Evolutionary conservation across 2,113 vertebrate species (phyloP).

Genomic region (Irena cyanogastra): DNA sequence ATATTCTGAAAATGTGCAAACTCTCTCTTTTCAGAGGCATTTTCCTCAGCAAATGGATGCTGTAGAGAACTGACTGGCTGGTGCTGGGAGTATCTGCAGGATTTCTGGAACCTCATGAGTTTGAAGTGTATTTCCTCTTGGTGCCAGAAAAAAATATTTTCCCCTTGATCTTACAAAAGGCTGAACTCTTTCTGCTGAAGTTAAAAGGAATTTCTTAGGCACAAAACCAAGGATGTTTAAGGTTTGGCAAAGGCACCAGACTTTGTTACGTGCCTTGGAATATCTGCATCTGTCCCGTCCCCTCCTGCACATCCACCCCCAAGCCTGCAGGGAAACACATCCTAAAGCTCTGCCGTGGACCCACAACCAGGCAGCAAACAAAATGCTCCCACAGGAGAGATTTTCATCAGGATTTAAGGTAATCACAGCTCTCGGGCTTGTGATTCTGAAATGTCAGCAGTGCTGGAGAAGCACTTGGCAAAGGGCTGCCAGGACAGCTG

Average conservation of each 20-base stretch:
- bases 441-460: neutral
- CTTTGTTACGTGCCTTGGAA: neutral
- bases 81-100: neutral
- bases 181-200: neutral
- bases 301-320: neutral
- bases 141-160: neutral
- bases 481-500: neutral
- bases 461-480: neutral
- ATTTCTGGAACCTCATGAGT: neutral
- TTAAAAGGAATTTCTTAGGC: neutral
- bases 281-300: rapidly evolving
- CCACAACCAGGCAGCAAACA: neutral
- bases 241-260: neutral
- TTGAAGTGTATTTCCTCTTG: neutral
- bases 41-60: neutral
- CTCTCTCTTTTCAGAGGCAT: neutral
- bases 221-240: neutral
- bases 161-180: neutral
- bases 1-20: constrained; percentile 7
- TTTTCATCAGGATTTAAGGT: neutral
- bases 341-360: neutral
- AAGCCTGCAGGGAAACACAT: neutral
- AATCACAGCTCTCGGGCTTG: neutral
- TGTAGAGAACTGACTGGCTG: neutral
- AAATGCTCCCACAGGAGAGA: neutral